A percentile compares a stretch with the other conserved stretches of the same genome.
Evolutionary conservation across 2,113 vertebrate genomes (phyloP).

Genomic region (Orycteropus afer): DNA sequence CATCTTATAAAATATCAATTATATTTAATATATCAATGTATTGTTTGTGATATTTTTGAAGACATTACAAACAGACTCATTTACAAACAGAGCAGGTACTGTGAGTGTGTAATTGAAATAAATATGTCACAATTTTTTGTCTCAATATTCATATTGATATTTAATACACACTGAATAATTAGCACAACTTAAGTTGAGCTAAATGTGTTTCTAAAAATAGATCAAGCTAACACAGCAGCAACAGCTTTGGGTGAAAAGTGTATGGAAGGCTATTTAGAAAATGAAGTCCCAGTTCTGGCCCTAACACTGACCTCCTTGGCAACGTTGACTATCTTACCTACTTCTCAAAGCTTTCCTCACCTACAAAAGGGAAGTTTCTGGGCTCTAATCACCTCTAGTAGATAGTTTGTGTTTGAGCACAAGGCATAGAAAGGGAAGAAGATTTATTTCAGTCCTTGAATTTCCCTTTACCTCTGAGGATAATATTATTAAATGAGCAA

Average conservation of each 20-base stretch:
- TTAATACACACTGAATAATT: slow-evolving; percentile 63
- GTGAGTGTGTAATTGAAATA: not conserved
- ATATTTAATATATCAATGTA: not conserved
- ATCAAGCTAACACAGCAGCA: not conserved
- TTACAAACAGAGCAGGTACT: slow-evolving; percentile 32
- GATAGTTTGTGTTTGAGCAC: not conserved
- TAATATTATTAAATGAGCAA: slow-evolving; percentile 23
- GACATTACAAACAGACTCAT: not conserved
- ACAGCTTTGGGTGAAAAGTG: not conserved
- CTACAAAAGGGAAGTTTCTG: not conserved
- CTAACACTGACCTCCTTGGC: not conserved
- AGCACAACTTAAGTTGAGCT: slow-evolving; percentile 44
- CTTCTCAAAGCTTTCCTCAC: not conserved
- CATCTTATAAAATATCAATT: not conserved
- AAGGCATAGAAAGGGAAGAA: not conserved
- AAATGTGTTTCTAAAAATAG: slow-evolving; percentile 60
- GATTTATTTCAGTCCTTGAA: not conserved
- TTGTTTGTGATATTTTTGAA: not conserved
- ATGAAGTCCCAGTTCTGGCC: not conserved
- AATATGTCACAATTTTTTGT: slow-evolving; percentile 4
- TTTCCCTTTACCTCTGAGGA: not conserved
- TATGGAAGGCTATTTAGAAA: not conserved
- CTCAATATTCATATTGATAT: slow-evolving; percentile 46
- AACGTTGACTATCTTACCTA: not conserved
- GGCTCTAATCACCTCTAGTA: not conserved